phyloP scores from a whole-genome alignment of 2,888 invertebrate species.

The Tetanocera ferruginea region DNA sequence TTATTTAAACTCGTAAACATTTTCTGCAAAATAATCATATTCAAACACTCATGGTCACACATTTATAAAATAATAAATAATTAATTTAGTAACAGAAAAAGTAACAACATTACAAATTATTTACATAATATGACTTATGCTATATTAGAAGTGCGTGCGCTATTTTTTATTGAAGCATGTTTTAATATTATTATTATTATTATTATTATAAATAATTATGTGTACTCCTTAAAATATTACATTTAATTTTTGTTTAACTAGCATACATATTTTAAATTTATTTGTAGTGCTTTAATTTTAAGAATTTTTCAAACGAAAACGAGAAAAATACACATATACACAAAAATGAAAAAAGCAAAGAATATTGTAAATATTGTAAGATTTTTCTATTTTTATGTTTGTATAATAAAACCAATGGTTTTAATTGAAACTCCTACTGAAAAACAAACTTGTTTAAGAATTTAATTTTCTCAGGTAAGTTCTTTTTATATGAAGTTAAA shows the following conservation, averaged over 20 bases:
- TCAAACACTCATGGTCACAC: not conserved
- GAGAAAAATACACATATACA: constrained; percentile 41
- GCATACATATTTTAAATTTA: constrained; percentile 33
- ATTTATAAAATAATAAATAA: constrained; percentile 14
- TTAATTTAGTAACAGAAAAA: constrained; percentile 23
- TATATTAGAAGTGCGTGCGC: constrained; percentile 27
- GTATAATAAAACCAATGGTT: constrained; percentile 62
- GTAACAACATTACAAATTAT: constrained; percentile 26
- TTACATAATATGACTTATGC: constrained; percentile 30
- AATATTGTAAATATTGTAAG: constrained; percentile 62
- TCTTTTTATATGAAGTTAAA: not conserved
- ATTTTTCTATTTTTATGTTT: constrained; percentile 66
- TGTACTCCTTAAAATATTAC: constrained; percentile 29
- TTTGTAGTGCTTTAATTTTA: constrained; percentile 41
- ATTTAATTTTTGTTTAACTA: constrained; percentile 20
- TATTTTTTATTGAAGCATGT: constrained; percentile 9
- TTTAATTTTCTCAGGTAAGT: not conserved
- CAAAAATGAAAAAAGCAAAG: constrained; percentile 42
- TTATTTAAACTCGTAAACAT: constrained; percentile 19
- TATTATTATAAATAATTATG: constrained; percentile 27
- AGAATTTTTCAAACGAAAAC: constrained; percentile 35
- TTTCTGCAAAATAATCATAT: not conserved
- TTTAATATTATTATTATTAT: constrained; percentile 12
- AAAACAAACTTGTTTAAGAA: constrained; percentile 40
- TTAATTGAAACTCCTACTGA: constrained; percentile 59